These are phyloP conservation scores for Acipenser ruthenus DNA, from an alignment of 2,797 vertebrate species.

Conservation along the genomic window DNA sequence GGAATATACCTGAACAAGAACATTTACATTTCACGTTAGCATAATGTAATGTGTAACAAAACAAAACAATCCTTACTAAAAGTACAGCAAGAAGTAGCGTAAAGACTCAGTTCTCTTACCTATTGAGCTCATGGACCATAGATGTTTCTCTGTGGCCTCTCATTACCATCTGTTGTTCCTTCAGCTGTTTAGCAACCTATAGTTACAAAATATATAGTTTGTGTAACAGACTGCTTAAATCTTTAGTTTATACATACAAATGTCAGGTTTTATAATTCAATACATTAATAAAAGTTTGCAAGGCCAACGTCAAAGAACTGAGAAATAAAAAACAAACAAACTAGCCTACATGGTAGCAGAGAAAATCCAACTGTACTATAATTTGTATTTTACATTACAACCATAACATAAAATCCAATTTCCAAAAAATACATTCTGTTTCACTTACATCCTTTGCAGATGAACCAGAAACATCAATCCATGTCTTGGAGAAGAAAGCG, in stretches of 20 bases:
- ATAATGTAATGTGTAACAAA: neutral
- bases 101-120: constrained; percentile 33
- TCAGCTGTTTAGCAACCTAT: constrained; percentile 68
- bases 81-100: neutral
- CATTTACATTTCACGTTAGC: neutral
- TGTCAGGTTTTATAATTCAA: too few relatives aligned
- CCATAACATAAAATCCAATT: too few relatives aligned
- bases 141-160: constrained; percentile 65
- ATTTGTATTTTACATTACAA: neutral
- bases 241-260: neutral
- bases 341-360: neutral
- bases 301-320: neutral
- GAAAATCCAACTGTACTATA: neutral
- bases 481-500: constrained; percentile 68
- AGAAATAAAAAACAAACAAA: neutral
- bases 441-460: constrained; percentile 65
- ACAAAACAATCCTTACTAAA: neutral
- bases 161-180: constrained; percentile 72
- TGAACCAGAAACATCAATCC: constrained; percentile 68
- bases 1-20: constrained; percentile 55
- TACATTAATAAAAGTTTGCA: neutral
- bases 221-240: neutral
- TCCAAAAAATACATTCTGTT: too few relatives aligned
- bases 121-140: constrained; percentile 68
- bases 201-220: constrained; percentile 12